Conservation (phyloP, 2,113 vertebrate genomes). For the Tor tambroides region DNA sequence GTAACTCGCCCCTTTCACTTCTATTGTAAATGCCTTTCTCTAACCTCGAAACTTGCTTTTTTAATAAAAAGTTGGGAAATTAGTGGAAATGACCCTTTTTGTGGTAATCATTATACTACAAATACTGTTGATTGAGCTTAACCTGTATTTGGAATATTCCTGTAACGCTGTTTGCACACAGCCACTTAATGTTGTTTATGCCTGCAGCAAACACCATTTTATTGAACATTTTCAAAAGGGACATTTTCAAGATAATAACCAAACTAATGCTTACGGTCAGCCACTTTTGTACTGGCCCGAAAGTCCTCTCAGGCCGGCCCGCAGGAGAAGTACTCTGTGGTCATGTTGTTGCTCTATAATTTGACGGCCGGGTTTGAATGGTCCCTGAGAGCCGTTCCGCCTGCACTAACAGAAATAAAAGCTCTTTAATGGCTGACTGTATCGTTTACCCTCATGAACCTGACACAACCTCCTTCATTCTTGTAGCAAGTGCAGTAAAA, state of each 20-base stretch:
- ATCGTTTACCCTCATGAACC: slow-evolving; percentile 71
- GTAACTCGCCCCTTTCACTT: too few relatives aligned
- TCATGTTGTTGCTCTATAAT: slow-evolving; percentile 72
- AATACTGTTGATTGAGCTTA: not conserved
- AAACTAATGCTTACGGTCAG: not conserved
- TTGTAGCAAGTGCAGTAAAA: slow-evolving; percentile 78
- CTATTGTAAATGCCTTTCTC: not conserved
- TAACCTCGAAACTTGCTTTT: not conserved
- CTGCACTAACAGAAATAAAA: slow-evolving; percentile 75
- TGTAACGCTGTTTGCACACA: not conserved
- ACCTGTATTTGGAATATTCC: not conserved
- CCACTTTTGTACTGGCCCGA: not conserved
- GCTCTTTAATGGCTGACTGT: slow-evolving; percentile 73
- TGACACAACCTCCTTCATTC: slow-evolving; percentile 58
- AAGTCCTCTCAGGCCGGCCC: slow-evolving; percentile 30
- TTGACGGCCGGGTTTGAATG: slow-evolving; percentile 61
- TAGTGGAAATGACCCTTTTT: not conserved
- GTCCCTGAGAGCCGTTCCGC: slow-evolving; percentile 64
- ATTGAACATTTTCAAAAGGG: not conserved
- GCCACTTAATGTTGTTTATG: not conserved
- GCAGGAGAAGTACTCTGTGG: slow-evolving; percentile 45
- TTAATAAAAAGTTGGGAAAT: not conserved
- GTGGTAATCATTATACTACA: not conserved
- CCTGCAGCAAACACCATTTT: not conserved
- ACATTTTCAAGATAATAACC: not conserved